These are phyloP conservation scores for Drosophila sordidapex DNA, from an alignment of 2,888 invertebrate species.

Conservation along the genomic window DNA sequence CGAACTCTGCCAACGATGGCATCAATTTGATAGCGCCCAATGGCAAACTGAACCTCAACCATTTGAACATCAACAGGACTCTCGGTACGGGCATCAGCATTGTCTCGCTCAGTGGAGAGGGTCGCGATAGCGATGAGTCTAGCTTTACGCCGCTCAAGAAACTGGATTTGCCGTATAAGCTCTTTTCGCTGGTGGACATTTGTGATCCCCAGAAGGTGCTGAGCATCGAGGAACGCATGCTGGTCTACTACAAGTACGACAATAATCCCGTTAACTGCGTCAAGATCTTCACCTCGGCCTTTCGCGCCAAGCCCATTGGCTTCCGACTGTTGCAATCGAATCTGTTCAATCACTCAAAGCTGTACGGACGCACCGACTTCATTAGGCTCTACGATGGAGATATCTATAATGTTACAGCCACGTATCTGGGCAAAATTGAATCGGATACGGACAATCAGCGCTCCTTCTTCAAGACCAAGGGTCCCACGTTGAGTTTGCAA, in stretches of 20 bases:
- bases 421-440: constrained; percentile 89
- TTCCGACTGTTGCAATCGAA: constrained; percentile 96
- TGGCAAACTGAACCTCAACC: constrained; percentile 91
- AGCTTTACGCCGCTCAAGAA: constrained; percentile 94
- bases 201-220: constrained; percentile 98
- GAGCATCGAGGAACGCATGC: constrained; percentile 93
- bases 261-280: constrained; percentile 98
- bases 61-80: constrained; percentile 91
- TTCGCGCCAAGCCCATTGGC: constrained; percentile 94
- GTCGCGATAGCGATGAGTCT: constrained; percentile 93
- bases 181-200: constrained; percentile 97
- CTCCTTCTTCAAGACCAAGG: constrained; percentile 90
- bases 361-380: constrained; percentile 92
- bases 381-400: constrained; percentile 96
- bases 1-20: constrained; percentile 94
- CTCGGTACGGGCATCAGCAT: constrained; percentile 96
- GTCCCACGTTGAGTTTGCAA: constrained; percentile 94
- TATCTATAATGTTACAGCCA: constrained; percentile 93
- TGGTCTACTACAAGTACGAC: constrained; percentile 98
- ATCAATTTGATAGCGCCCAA: constrained; percentile 96
- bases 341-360: constrained; percentile 93
- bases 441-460: constrained; percentile 90
- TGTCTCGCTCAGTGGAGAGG: constrained; percentile 96
- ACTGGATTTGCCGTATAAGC: constrained; percentile 93
- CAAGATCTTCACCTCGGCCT: constrained; percentile 96